These are phyloP conservation scores for Heliconius congener DNA, from an alignment of 1,140 invertebrate genomes.

Conservation along the genomic window DNA sequence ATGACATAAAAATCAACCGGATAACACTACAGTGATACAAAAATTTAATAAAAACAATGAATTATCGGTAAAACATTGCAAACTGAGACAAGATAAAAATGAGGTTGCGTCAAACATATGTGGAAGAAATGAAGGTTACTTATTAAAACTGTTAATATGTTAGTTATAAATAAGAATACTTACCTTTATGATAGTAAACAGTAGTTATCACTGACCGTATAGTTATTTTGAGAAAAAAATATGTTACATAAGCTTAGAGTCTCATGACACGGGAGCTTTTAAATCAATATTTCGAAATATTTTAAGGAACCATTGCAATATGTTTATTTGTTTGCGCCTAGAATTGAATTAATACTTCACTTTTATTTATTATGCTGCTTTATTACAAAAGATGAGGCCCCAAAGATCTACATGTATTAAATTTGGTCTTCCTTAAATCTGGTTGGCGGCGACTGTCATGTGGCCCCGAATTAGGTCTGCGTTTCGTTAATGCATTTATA, in stretches of 20 bases:
- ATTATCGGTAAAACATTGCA: constrained; percentile 11
- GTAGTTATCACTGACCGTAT: constrained; percentile 57
- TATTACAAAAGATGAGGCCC: constrained; percentile 53
- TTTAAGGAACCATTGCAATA: constrained; percentile 62
- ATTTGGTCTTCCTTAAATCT: constrained; percentile 53
- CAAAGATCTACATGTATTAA: constrained; percentile 71
- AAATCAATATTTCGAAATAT: constrained; percentile 53
- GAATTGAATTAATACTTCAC: constrained; percentile 68
- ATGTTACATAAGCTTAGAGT: constrained; percentile 74
- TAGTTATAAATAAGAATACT: constrained; percentile 47
- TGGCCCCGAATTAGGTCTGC: constrained; percentile 23
- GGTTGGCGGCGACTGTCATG: constrained; percentile 70
- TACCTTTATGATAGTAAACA: constrained; percentile 71
- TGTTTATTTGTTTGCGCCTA: constrained; percentile 43
- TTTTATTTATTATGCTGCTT: constrained; percentile 63
- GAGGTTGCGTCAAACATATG: constrained; percentile 25
- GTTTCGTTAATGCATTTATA: constrained; percentile 17
- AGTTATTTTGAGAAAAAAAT: constrained; percentile 66
- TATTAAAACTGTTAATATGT: background rate
- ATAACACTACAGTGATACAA: background rate
- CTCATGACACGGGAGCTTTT: constrained; percentile 69
- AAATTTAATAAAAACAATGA: background rate
- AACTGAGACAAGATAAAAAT: constrained; percentile 20
- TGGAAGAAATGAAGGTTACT: constrained; percentile 36
- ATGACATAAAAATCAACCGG: background rate